Base-by-base conservation (phyloP, 30 jellyfish, hydroid and myxozoan species). In the Calvadosia cruxmelitensis region DNA sequence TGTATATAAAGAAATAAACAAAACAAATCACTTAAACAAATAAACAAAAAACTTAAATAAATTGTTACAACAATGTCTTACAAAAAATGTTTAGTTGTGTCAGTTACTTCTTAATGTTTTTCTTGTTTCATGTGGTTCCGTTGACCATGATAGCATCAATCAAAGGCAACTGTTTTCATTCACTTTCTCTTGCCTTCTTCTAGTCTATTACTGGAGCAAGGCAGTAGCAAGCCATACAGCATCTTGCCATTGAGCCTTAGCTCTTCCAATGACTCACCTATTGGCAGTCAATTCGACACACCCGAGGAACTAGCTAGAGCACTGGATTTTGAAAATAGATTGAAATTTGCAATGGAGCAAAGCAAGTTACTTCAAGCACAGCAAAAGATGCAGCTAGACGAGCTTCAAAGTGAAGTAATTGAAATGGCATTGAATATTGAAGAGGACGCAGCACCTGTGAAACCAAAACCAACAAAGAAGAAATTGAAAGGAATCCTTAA, bases 401-500 rank as follows among this genome's bases (percentile, higher is more conserved):
- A 72, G 53, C 81, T 90, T 1, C 78, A 82, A 77, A 82, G 51
- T 52, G 86, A 80, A 48, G 84, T 84, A 2, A 29, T 66, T 26
- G 95, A 81, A 7, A 26, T 81, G 1, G 64, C 64, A 42, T 83
- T 74, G 68, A 67, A 67, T n/a, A 63, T 67, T 34, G 79, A 65
- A 0, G 92, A 69, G 52, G 72, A 72, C 20, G 31, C 86, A 2
- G 20, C 57, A 42, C 57, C 10, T 20, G 31, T 48, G 27, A 78
- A 68, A 29, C 64, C 33, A n/a, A 68, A 69, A 70, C 82, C 77
- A 49, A 66, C 77, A 7, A 77, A 72, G 34, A 70, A 70, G 36
- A 90, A 90, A 61, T 52, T 90, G 53, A 82, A 83, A 78, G 98
- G 98, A 27, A 90, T 90, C 31, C 74, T 90, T 31, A 90, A 90